These are phyloP conservation scores for Mormyrus proboscirostris DNA, from an alignment of 2,797 vertebrate species.

Conservation along the genomic window DNA sequence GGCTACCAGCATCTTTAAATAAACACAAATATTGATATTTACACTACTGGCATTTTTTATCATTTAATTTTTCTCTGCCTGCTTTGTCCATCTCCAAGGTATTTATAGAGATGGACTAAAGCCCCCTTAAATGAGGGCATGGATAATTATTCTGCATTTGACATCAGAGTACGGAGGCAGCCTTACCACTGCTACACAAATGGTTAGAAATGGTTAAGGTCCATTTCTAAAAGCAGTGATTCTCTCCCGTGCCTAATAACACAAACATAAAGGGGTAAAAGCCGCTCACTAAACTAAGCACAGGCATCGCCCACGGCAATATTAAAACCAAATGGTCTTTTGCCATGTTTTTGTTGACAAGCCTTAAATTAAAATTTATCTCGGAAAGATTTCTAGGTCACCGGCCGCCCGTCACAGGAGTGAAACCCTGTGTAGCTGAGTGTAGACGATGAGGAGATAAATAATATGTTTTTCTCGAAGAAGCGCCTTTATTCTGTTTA, in stretches of 20 bases:
- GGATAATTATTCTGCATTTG: background rate
- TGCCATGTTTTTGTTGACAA: background rate
- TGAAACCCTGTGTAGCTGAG: background rate
- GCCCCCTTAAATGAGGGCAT: background rate
- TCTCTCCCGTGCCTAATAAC: background rate
- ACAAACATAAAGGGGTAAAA: background rate
- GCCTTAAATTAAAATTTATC: background rate
- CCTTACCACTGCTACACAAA: background rate
- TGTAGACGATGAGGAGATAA: background rate
- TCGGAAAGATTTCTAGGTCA: background rate
- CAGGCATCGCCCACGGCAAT: background rate
- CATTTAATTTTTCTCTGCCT: background rate
- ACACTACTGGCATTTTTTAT: background rate
- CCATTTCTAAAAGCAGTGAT: background rate
- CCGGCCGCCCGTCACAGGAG: background rate
- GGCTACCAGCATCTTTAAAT: background rate
- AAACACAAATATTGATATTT: background rate
- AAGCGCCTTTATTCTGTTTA: background rate
- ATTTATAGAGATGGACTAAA: background rate
- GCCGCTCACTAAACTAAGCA: background rate
- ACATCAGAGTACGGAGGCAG: background rate
- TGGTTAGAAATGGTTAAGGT: background rate
- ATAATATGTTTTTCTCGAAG: background rate
- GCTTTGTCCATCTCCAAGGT: background rate
- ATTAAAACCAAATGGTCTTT: background rate